Base-by-base conservation (phyloP, 2,797 vertebrate species). In the Rhynchonycteris naso region DNA sequence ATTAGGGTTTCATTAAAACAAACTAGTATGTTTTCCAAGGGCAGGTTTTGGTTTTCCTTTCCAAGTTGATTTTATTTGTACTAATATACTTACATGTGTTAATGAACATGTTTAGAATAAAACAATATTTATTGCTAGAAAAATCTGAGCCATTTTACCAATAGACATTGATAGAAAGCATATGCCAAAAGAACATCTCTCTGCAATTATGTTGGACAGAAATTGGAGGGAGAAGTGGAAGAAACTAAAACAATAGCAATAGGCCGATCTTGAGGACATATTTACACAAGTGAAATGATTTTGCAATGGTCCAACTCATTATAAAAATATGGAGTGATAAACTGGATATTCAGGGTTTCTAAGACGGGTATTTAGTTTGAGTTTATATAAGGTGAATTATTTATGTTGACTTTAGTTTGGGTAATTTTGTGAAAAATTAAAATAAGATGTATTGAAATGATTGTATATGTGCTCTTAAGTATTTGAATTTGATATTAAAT, bases 61-160 rank as follows among this genome's bases (percentile, higher is more conserved):
- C 72, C 35, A 75, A 47, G 33, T 82, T 91, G 38, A 47, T 92
- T 89, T 91, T 79, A 63, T 95, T 92, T 86, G 33, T 59, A 58
- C 13, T 24, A 43, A 86, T 72, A 14, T 59, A 78, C 52, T 93
- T 54, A 89, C 30, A 86, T 30, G 15, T 89, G 33, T 84, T 91
- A 78, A 84, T 33, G 14, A 86, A 58, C 69, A 28, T 76, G 30
- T 30, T 95, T 76, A 80, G 61, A 83, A 91, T 52, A 38, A 89
- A 96, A 81, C 52, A 90, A 18, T 50, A 52, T 19, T 12, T 10
- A 56, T 59, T 35, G 8, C n/a, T 88, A 79, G 43, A 91, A 72
- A 87, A 85, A 69, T 72, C 9, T 65, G 56, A 90, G 66, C 52
- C 54, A 21, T 87, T 80, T 79, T 78, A 80, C 84, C 21, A 21